Base-by-base conservation (phyloP, 2,888 invertebrate genomes). In the Andricus curvator region DNA sequence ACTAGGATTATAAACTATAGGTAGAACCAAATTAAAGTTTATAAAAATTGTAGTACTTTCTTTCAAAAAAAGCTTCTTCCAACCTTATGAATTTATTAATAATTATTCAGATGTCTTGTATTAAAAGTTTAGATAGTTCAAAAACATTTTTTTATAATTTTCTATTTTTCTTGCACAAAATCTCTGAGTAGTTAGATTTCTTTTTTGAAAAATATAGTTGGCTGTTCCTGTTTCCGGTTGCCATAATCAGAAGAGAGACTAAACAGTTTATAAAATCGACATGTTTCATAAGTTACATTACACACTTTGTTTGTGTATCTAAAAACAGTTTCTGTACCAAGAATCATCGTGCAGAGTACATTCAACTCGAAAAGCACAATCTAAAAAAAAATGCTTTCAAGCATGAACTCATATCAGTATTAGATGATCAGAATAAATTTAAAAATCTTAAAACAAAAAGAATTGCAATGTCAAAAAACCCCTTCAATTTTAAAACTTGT, bases 231-330 rank as follows among this genome's bases (percentile, higher is more conserved):
- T 66, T 66, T 66, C 66, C 66, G 66, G 66, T 37, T 66, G 66
- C 37, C 66, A 41, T 66, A 66, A 66, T 41, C 9, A 41, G 20
- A 66, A 37, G 66, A 66, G n/a, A 66, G 66, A 66, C 66, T 37
- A 66, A 66, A 66, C 37, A 33, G 66, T 66, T 66, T 66, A 66
- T 37, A 9, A 62, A 37, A 66, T 41, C 37, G 37, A 37, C 66
- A 37, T 33, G 37, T 66, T 66, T 66, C 37, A 66, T 17, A 66
- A 66, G 9, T 37, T 66, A 41, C n/a, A 66, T 37, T 29, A 17
- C 65, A 66, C 9, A 37, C 37, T 33, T 66, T 66, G 66, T 66
- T 66, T 66, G 66, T 66, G 37, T 41, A 37, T 9, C 37, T 37
- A 66, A n/a, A 62, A 41, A 66, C 37, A 37, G 66, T 37, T 66